phyloP scores from a whole-genome alignment of 1,140 invertebrate species.

The Hirudo medicinalis region DNA sequence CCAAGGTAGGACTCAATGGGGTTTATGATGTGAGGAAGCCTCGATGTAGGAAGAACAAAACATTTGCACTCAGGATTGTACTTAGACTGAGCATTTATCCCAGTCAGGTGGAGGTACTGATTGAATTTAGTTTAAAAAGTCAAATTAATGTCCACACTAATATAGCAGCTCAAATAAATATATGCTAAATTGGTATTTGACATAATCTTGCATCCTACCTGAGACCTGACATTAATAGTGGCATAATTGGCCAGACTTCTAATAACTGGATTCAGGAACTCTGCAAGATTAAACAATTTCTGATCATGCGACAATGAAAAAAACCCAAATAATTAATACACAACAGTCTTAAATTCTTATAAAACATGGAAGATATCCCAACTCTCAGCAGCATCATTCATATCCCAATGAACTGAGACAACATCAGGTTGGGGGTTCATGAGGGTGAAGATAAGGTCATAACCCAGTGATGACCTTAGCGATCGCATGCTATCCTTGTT shows the following conservation, averaged over 20 bases:
- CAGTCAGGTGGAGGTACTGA: conserved; percentile 59
- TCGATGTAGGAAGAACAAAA: conserved; percentile 22
- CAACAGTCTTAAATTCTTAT: neutral
- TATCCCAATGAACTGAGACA: conserved; percentile 54
- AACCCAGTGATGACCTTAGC: conserved; percentile 42
- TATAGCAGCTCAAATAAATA: neutral
- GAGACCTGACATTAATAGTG: conserved; percentile 66
- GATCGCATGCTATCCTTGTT: conserved; percentile 39
- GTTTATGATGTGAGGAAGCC: conserved; percentile 48
- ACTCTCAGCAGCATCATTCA: conserved; percentile 50
- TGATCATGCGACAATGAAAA: neutral
- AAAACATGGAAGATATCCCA: conserved; percentile 19
- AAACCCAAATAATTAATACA: neutral
- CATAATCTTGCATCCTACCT: conserved; percentile 36
- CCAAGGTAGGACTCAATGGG: conserved; percentile 71
- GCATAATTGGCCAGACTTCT: conserved; percentile 53
- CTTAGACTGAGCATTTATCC: conserved; percentile 44
- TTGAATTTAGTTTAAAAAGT: conserved; percentile 2
- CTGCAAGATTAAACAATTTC: conserved; percentile 44
- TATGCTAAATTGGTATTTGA: too few relatives aligned
- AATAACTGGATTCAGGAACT: conserved; percentile 59
- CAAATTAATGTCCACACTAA: neutral
- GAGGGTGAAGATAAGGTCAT: conserved; percentile 62
- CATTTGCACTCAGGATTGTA: conserved; percentile 10
- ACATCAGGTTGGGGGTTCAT: conserved; percentile 62